These are phyloP conservation scores for Synanthedon vespiformis DNA, from an alignment of 2,888 invertebrate genomes.

Conservation along the genomic window DNA sequence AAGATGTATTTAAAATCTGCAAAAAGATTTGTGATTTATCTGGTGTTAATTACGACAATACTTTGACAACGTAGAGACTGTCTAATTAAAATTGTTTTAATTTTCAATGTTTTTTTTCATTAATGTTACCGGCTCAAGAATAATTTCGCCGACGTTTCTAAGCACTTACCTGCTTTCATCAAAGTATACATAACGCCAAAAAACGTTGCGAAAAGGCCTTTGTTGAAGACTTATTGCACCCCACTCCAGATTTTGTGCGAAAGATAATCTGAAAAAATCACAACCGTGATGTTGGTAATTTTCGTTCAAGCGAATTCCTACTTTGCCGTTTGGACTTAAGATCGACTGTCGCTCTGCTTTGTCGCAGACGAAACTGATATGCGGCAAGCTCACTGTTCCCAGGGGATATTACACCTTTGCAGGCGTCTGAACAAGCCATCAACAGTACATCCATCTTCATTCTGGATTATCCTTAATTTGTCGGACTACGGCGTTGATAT, in stretches of 20 bases:
- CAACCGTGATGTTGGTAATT: constrained; percentile 4
- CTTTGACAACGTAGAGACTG: too few species aligned
- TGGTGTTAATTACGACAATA: too few species aligned
- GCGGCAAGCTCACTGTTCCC: constrained; percentile 1
- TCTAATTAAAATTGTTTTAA: too few species aligned
- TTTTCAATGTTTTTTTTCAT: too few species aligned
- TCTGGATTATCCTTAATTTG: constrained; percentile 3
- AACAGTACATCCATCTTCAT: constrained; percentile 3
- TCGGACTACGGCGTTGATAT: constrained; percentile 3
- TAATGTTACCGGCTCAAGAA: too few species aligned
- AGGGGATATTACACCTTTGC: constrained; percentile 5
- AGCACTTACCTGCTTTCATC: background rate
- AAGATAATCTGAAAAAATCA: constrained; percentile 10
- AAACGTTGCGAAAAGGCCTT: constrained; percentile 4
- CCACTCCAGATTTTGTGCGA: constrained; percentile 8
- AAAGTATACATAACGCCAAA: background rate
- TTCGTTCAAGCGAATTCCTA: background rate
- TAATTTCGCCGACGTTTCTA: background rate
- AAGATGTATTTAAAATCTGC: too few species aligned
- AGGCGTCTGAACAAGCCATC: constrained; percentile 3
- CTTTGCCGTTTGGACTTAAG: background rate
- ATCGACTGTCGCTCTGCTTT: background rate
- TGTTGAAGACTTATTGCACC: constrained; percentile 5
- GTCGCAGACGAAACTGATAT: background rate
- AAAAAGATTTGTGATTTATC: too few species aligned